Base-by-base conservation (phyloP, 2,113 vertebrate species). In the Passer montanus region DNA sequence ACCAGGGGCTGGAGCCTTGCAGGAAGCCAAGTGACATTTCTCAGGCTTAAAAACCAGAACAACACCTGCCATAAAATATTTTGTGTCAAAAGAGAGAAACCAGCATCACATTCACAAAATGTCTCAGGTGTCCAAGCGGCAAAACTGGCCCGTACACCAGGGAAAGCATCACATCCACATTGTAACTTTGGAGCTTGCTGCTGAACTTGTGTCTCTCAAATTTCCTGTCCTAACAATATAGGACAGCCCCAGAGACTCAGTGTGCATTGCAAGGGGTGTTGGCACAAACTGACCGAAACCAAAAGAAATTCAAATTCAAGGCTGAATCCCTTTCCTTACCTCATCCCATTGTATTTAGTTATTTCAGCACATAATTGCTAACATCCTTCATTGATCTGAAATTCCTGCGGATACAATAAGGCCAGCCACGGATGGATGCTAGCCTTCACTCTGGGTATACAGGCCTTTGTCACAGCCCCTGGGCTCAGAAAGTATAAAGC, bases 331-430 rank as follows among this genome's bases (percentile, higher is more conserved):
- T 91, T 84, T 93, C 86, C 89, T 93, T 95, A 94, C 92, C 91
- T 97, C 91, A 95, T 95, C 95, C 95, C 82, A 97, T 97, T 97
- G 97, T 97, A 93, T 79, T 94, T 79, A 86, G 75, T 81, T 95
- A 95, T 93, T 97, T 91, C 95, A 95, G 95, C 96, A 95, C 87
- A 78, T 95, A 97, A 97, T 97, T 97, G 93, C 96, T 97, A 97
- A 95, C 95, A 97, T 97, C 94, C 96, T 96, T 96, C 91, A 95
- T 79, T 95, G 93, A 96, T 94, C 96, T 86, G 94, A 93, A 95
- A 97, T 90, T 97, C 96, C 94, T 91, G 86, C 4, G 79, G 87
- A 95, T 87, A 97, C 96, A 97, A 97, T 96, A 94, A 94, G 91
- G 78, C 59, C 82, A 95, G 89, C 93, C 94, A 95, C 30, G 82